Base-by-base conservation (phyloP, 2,113 vertebrate genomes). In the Pogonocichla stellata region DNA sequence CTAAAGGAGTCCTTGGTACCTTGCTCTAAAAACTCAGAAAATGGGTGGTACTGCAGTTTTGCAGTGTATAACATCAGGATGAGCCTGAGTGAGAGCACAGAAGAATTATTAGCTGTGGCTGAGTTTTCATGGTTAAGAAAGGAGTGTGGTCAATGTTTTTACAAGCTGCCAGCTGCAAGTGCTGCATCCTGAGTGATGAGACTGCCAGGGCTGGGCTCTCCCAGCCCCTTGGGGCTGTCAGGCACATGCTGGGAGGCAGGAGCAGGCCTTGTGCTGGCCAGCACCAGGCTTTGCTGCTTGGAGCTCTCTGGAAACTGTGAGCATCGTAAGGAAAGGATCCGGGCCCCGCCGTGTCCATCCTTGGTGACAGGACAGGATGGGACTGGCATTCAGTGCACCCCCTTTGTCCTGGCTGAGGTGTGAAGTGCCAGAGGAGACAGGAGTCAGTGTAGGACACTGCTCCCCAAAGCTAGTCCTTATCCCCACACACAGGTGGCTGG, bases 11-110 rank as follows among this genome's bases (percentile, higher is more conserved):
- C 57, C n/a, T 36, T 90, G 16, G 28, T 86, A 11, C 65, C 45
- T 78, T 81, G 45, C 70, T 47, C 10, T 94, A 19, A 79, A 85
- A 77, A 7, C n/a, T 78, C 31, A 51, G 54, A 61, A 73, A 38
- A 73, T 56, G 31, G 36, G 28, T 31, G 48, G 23, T 64, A 23
- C 53, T 19, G 22, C 8, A 62, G n/a, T 57, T 65, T 66, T 64
- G 43, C 43, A 31, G 34, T 28, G 18, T 5, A 0, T 75, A n/a
- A 43, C 0, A 1, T 24, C 0, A 0, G 16, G 16, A 18, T 40
- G 25, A 75, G 47, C 0, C 1, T 74, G 66, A 93, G 40, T 50
- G 16, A 43, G 50, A 57, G 74, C 66, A 54, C 0, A 0, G 75
- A 42, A 53, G 38, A 40, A 5, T 51, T 8, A 26, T 33, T 29